These are phyloP conservation scores for Pelobates fuscus DNA, from an alignment of 2,113 vertebrate genomes.

Conservation along the genomic window DNA sequence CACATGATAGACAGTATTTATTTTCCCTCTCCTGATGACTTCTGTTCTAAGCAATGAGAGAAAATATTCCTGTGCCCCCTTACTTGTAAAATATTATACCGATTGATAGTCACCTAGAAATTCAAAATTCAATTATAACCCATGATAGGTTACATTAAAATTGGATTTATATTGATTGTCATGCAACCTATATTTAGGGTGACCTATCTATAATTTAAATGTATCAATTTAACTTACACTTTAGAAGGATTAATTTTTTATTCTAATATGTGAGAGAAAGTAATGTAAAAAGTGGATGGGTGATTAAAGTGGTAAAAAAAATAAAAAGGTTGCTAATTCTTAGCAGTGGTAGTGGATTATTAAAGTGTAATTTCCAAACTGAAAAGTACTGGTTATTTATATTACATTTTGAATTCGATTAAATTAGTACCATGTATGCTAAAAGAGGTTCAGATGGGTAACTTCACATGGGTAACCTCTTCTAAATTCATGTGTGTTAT, in stretches of 20 bases:
- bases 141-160: slow-evolving; percentile 10
- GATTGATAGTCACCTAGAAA: slow-evolving; percentile 12
- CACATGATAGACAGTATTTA: no score
- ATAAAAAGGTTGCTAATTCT: not conserved
- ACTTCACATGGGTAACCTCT: no score
- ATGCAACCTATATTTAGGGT: not conserved
- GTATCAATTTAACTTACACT: slow-evolving; percentile 3
- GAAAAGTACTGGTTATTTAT: no score
- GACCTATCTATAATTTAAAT: slow-evolving; percentile 24
- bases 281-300: not conserved
- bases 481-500: no score
- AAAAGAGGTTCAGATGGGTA: no score
- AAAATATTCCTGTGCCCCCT: not conserved
- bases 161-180: slow-evolving; percentile 7
- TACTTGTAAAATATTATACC: slow-evolving; percentile 13
- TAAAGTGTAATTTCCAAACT: no score
- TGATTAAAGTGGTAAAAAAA: not conserved
- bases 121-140: slow-evolving; percentile 17
- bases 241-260: not conserved
- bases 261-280: not conserved
- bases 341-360: not conserved
- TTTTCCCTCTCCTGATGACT: no score
- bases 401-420: no score
- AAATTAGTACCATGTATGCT: no score
- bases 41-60: no score